Base-by-base conservation (phyloP, 2,113 vertebrate genomes). In the Tympanuchus pallidicinctus region DNA sequence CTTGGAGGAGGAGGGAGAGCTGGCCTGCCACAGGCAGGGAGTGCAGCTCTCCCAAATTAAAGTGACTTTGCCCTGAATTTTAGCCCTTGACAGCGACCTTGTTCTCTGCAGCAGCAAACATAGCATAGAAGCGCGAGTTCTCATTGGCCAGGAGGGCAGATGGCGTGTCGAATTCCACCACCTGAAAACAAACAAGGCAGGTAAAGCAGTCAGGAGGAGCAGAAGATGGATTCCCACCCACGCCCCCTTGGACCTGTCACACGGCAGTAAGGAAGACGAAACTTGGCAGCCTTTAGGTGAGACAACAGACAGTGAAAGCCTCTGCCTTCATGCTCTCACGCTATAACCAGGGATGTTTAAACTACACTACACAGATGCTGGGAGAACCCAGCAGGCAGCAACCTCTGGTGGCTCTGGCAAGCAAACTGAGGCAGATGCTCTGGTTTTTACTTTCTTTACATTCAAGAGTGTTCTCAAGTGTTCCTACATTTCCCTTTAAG, bases 121-220 rank as follows among this genome's bases (percentile, higher is more conserved):
- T 99, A 97, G 98, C 98, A 82, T 97, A 98, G 97, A 99, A 99
- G 97, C 98, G 98, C 3, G 99, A 99, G 94, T 98, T 99, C 97
- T 99, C 98, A 6, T 99, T 98, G 91, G 98, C 98, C 95, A 99
- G 98, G 89, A 99, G 98, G 87, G 97, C 98, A 32, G 98, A 96
- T 0, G 99, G 99, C 16, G 98, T 98, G 97, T 99, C 99, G 4
- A 99, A 99, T 97, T 99, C 99, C 97, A 99, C 96, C 95, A 99
- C 98, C 99, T 99, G 63, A 80, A 89, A 95, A 93, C 32, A 97
- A 96, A 87, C 90, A 80, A 96, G 56, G 18, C 86, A 93, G 54
- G 86, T 61, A 93, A 14, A 63, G 22, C 2, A 36, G 5, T 91
- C 71, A 97, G 82, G 72, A 83, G 94, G 78, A 82, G 32, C 30